Percentiles rank a stretch among this genome's conserved stretches.
These are phyloP conservation scores for Lithobates pipiens DNA, from an alignment of 2,797 vertebrate genomes.

Conservation along the genomic window DNA sequence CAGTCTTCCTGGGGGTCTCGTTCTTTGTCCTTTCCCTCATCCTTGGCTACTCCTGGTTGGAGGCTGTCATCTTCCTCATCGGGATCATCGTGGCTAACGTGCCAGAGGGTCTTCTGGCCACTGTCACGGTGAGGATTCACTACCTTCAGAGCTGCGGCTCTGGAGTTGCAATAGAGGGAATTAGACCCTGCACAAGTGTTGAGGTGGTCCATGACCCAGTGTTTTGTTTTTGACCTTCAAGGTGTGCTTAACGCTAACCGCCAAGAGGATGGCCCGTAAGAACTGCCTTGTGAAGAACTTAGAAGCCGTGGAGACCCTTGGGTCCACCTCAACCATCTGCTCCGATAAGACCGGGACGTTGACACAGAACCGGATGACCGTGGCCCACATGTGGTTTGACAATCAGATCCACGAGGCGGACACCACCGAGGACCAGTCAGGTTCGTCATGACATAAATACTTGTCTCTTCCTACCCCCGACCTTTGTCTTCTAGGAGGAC, in stretches of 20 bases:
- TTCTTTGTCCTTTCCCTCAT: slow-evolving; percentile 91
- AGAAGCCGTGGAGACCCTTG: slow-evolving; percentile 90
- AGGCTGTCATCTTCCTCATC: slow-evolving; percentile 94
- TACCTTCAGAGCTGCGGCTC: too few relatives aligned
- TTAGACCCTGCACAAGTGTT: not conserved
- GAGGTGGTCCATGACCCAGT: not conserved
- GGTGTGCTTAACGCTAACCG: slow-evolving; percentile 92
- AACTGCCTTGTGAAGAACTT: slow-evolving; percentile 96
- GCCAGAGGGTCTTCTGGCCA: slow-evolving; percentile 90
- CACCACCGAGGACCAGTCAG: too few relatives aligned
- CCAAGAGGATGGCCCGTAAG: slow-evolving; percentile 93
- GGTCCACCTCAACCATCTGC: slow-evolving; percentile 80
- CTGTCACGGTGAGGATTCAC: slow-evolving; percentile 79
- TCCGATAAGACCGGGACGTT: slow-evolving; percentile 91
- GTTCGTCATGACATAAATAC: too few relatives aligned
- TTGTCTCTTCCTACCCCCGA: too few relatives aligned
- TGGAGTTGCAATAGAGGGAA: not conserved
- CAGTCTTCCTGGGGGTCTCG: slow-evolving; percentile 88
- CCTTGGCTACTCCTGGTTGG: slow-evolving; percentile 91
- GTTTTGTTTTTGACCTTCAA: slow-evolving; percentile 61
- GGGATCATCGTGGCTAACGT: slow-evolving; percentile 95
- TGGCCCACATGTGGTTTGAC: too few relatives aligned
- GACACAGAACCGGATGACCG: slow-evolving; percentile 91
- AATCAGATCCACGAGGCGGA: too few relatives aligned
- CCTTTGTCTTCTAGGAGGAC: too few relatives aligned